Evolutionary conservation across 2,797 vertebrate species (phyloP).

Genomic region (Phalloptychus januarius): DNA sequence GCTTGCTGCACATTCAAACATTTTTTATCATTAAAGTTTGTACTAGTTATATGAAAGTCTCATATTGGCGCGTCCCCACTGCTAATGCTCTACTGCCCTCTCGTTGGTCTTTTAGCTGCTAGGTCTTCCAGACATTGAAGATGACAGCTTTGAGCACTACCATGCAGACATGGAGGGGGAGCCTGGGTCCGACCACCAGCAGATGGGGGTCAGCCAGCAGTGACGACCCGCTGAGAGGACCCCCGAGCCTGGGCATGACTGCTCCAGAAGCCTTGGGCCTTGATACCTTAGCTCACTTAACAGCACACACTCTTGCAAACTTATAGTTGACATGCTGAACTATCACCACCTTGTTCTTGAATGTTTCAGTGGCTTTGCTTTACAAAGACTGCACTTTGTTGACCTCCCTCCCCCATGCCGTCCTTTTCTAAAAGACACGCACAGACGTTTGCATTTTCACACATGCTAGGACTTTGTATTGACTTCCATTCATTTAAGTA

Average conservation of each 20-base stretch:
- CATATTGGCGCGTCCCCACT: not conserved
- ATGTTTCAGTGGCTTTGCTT: slow-evolving; percentile 79
- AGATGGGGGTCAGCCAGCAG: slow-evolving; percentile 99
- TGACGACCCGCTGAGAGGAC: slow-evolving; percentile 73
- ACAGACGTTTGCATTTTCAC: slow-evolving; percentile 1
- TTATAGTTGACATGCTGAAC: slow-evolving; percentile 59
- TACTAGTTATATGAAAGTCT: not conserved
- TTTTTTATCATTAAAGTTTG: not conserved
- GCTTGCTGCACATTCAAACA: not conserved
- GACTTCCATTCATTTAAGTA: not conserved
- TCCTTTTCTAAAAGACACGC: not conserved
- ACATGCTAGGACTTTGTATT: not conserved
- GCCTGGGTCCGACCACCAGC: slow-evolving; percentile 96
- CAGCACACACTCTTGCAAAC: slow-evolving; percentile 45
- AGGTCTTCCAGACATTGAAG: slow-evolving; percentile 96
- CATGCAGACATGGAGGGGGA: slow-evolving; percentile 96
- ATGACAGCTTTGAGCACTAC: slow-evolving; percentile 95
- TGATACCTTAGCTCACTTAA: slow-evolving; percentile 49
- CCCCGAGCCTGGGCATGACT: slow-evolving; percentile 45
- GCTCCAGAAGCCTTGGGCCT: slow-evolving; percentile 38
- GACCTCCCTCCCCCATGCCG: slow-evolving; percentile 49
- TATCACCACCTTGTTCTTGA: slow-evolving; percentile 77
- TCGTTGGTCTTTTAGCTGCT: slow-evolving; percentile 82
- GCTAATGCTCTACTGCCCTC: not conserved
- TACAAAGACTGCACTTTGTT: slow-evolving; percentile 68